phyloP scores from a whole-genome alignment of 2,113 vertebrate genomes.

The Pollimyrus isidori region DNA sequence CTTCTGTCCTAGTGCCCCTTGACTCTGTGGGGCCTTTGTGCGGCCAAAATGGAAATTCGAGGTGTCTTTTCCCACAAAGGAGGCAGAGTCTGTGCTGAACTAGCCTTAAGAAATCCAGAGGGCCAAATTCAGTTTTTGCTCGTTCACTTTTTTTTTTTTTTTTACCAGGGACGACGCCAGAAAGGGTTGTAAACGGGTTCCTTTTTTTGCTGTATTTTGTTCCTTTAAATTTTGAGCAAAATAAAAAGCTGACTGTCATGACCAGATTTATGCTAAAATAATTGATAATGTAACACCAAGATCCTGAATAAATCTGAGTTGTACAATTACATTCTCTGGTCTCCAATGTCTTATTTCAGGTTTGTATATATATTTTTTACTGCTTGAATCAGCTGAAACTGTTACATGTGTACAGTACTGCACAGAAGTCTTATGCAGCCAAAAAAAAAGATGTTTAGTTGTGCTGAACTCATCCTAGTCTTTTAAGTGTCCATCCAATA shows the following conservation, averaged over 20 bases:
- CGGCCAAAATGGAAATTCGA: conserved; percentile 5
- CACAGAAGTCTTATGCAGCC: neutral
- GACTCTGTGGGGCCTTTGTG: neutral
- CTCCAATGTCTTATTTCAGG: neutral
- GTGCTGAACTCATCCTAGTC: neutral
- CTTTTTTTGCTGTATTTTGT: conserved; percentile 21
- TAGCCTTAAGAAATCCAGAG: conserved; percentile 11
- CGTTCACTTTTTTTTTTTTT: conserved; percentile 9
- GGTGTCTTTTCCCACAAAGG: neutral
- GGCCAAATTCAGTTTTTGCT: conserved; percentile 25
- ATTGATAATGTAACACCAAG: conserved; percentile 14
- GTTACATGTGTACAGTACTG: neutral
- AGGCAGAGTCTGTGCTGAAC: neutral
- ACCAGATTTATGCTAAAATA: conserved; percentile 18
- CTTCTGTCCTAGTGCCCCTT: neutral
- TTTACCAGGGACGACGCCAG: conserved; percentile 31
- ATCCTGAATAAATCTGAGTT: conserved; percentile 36
- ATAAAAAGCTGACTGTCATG: conserved; percentile 21
- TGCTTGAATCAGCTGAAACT: neutral
- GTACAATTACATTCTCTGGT: neutral
- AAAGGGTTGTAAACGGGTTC: conserved; percentile 32
- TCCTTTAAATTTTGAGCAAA: conserved; percentile 30
- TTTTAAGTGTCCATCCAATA: neutral
- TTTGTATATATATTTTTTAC: neutral
- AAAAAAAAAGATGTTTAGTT: neutral